These are phyloP conservation scores for Drosophila subquinaria DNA, from an alignment of 2,888 invertebrate species.

Conservation along the genomic window DNA sequence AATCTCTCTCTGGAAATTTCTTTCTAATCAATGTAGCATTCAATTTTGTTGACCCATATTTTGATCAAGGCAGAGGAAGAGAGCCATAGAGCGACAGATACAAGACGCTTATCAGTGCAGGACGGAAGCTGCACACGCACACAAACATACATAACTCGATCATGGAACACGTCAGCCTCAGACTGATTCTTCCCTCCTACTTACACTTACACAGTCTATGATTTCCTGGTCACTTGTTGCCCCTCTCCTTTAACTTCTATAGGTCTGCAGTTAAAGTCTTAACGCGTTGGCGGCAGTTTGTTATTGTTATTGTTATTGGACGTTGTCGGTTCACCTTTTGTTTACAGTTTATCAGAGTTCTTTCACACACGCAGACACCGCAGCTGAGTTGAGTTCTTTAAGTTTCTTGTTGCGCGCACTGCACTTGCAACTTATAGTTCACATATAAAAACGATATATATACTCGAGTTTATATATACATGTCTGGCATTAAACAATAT, in stretches of 20 bases:
- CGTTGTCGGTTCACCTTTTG: slow-evolving; percentile 52
- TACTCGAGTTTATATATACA: slow-evolving; percentile 2
- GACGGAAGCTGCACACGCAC: slow-evolving; percentile 59
- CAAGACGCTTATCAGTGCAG: slow-evolving; percentile 61
- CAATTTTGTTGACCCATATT: slow-evolving; percentile 65
- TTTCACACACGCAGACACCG: slow-evolving; percentile 11
- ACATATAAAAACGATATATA: background rate
- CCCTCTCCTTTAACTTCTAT: background rate
- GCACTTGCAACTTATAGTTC: slow-evolving; percentile 3
- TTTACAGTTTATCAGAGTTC: slow-evolving; percentile 44
- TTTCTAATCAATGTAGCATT: slow-evolving; percentile 66
- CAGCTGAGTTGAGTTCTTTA: slow-evolving; percentile 8
- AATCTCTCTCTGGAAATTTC: slow-evolving; percentile 61
- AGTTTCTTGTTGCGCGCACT: slow-evolving; percentile 6
- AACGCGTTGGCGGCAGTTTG: slow-evolving; percentile 36
- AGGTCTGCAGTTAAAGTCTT: background rate
- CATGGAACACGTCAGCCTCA: slow-evolving; percentile 65
- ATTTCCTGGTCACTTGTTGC: slow-evolving; percentile 60
- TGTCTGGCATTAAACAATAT: slow-evolving; percentile 18
- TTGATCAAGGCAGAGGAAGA: slow-evolving; percentile 10
- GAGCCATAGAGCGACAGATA: background rate
- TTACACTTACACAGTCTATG: slow-evolving; percentile 28
- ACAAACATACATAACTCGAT: slow-evolving; percentile 9
- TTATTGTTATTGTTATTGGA: slow-evolving; percentile 39
- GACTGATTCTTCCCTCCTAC: slow-evolving; percentile 23